phyloP scores from a whole-genome alignment of 2,113 vertebrate genomes.

The Brachypteracias leptosomus region DNA sequence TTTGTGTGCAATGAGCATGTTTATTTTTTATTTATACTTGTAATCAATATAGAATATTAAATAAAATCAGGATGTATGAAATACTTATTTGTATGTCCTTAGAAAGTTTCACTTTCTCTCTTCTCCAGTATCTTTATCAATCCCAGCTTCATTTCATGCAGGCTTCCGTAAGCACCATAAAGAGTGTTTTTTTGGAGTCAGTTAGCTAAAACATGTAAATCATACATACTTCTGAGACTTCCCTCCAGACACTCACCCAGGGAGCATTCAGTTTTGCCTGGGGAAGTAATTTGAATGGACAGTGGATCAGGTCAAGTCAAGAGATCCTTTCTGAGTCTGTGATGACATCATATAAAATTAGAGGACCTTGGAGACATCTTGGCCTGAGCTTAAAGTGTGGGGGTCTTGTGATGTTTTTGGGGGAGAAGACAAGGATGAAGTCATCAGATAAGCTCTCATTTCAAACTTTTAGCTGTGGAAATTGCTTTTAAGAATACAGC shows the following conservation, averaged over 20 bases:
- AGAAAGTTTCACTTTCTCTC: neutral
- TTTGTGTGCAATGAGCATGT: neutral
- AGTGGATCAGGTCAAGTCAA: neutral
- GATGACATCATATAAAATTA: conserved; percentile 10
- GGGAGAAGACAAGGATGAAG: neutral
- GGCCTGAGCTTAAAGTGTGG: neutral
- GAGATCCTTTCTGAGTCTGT: neutral
- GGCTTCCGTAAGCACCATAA: neutral
- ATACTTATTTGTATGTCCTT: neutral
- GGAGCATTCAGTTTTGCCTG: neutral
- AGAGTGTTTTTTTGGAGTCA: neutral
- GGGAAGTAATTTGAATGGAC: neutral
- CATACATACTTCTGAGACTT: neutral
- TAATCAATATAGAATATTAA: neutral
- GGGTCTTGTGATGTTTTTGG: neutral
- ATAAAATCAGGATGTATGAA: neutral
- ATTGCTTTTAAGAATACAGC: neutral
- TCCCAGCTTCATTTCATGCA: neutral
- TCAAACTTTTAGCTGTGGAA: neutral
- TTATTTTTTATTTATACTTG: neutral
- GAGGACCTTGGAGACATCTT: conserved; percentile 4
- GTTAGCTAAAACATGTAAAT: conserved; percentile 2
- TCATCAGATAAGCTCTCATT: neutral
- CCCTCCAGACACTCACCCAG: neutral
- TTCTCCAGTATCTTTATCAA: neutral